phyloP scores from a whole-genome alignment of 2,797 vertebrate genomes.

The Falco naumanni region DNA sequence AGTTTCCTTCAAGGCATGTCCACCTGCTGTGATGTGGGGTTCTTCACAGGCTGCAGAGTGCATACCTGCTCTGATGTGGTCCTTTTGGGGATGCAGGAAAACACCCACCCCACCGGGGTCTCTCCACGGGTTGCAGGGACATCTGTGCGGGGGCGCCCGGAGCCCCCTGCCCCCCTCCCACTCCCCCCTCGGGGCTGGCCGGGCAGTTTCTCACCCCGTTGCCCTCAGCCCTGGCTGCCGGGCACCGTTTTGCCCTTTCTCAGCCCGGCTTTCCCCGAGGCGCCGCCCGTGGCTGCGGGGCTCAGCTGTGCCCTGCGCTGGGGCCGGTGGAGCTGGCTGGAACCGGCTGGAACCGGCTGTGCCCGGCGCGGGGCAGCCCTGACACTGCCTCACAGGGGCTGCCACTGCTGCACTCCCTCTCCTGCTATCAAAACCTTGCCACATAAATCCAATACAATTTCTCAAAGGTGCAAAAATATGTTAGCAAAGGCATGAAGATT shows the following conservation, averaged over 20 bases:
- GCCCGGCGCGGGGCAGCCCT: no score
- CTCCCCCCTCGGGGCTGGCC: fast-evolving
- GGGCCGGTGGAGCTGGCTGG: no score
- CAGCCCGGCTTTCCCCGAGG: no score
- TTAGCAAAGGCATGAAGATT: background rate
- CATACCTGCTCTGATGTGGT: no score
- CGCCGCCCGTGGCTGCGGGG: background rate
- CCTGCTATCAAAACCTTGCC: background rate
- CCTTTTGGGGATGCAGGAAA: no score
- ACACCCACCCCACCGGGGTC: background rate
- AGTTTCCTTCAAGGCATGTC: background rate
- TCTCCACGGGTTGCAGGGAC: background rate
- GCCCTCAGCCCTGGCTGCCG: background rate
- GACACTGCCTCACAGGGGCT: no score
- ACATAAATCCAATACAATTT: background rate
- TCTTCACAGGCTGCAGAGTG: background rate
- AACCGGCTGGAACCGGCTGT: no score
- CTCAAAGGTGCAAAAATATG: background rate
- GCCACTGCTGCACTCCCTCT: fast-evolving
- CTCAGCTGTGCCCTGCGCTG: fast-evolving
- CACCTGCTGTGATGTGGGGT: background rate
- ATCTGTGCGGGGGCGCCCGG: no score
- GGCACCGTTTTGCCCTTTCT: background rate
- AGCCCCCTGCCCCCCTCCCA: background rate
- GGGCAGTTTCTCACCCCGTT: fast-evolving